Evolutionary conservation across 2,888 invertebrate species (phyloP).

Genomic region (Coremacera marginata): DNA sequence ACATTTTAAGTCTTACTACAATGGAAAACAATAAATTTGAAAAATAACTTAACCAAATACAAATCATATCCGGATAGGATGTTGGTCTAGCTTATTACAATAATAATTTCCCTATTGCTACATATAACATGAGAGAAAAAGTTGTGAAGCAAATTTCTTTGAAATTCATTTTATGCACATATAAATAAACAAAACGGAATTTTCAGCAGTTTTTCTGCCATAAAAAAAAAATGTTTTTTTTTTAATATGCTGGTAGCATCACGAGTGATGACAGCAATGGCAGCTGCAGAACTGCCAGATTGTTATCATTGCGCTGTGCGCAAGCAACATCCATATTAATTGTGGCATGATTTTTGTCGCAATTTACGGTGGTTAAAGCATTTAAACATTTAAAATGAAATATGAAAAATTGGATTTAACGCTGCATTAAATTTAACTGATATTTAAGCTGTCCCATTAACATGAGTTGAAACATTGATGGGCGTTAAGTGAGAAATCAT

Average conservation of each 20-base stretch:
- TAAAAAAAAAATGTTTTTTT: no score
- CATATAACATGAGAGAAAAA: no score
- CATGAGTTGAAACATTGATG: neutral
- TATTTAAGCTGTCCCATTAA: conserved; percentile 3
- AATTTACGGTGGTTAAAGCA: neutral
- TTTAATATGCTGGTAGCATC: neutral
- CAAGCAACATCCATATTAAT: neutral
- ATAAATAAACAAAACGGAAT: no score
- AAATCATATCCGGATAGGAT: no score
- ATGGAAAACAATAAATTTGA: no score
- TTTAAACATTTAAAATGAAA: neutral
- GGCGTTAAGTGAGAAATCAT: neutral
- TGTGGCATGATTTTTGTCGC: neutral
- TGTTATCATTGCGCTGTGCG: neutral
- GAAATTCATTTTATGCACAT: no score
- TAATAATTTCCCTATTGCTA: no score
- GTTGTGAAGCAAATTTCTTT: no score
- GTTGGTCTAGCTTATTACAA: no score
- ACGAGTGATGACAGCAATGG: neutral
- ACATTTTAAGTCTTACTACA: no score
- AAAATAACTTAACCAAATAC: no score
- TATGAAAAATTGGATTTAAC: neutral
- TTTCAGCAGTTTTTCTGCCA: no score
- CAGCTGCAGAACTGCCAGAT: neutral
- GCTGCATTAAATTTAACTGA: conserved; percentile 11